phyloP scores from a whole-genome alignment of 2,888 invertebrate genomes.

The Drosophila nr. perissopoda region DNA sequence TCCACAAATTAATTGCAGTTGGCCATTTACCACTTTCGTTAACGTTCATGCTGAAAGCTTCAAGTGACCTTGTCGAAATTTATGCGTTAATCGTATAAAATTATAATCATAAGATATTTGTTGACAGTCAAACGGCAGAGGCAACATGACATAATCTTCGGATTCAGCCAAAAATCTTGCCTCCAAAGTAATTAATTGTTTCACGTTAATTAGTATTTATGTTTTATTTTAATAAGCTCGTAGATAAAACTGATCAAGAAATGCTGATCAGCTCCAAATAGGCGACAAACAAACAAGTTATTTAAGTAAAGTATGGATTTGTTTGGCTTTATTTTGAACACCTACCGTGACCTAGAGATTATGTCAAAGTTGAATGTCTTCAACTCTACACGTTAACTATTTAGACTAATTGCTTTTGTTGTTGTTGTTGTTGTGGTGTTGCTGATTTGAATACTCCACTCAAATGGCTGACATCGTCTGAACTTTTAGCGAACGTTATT shows the following conservation, averaged over 20 bases:
- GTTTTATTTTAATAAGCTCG: slow-evolving; percentile 41
- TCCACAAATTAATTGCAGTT: slow-evolving; percentile 65
- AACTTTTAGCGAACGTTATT: slow-evolving; percentile 61
- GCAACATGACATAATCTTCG: slow-evolving; percentile 39
- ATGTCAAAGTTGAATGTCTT: slow-evolving; percentile 79
- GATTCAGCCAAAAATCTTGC: slow-evolving; percentile 25
- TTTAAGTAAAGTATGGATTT: slow-evolving; percentile 8
- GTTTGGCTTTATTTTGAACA: slow-evolving; percentile 18
- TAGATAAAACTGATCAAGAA: slow-evolving; percentile 22
- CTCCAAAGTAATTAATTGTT: slow-evolving; percentile 47
- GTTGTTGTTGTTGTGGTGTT: slow-evolving; percentile 25
- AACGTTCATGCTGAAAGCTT: slow-evolving; percentile 47
- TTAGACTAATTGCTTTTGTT: slow-evolving; percentile 57
- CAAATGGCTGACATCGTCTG: slow-evolving; percentile 55
- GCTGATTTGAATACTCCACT: slow-evolving; percentile 37
- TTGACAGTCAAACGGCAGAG: slow-evolving; percentile 45
- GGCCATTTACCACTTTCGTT: slow-evolving; percentile 71
- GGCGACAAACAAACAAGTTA: slow-evolving; percentile 10
- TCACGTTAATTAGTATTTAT: slow-evolving; percentile 48
- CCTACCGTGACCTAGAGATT: slow-evolving; percentile 73
- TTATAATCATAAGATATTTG: slow-evolving; percentile 47
- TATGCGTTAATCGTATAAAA: slow-evolving; percentile 48
- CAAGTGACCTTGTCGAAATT: slow-evolving; percentile 62
- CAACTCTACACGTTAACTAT: slow-evolving; percentile 58
- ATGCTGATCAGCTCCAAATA: slow-evolving; percentile 12